Conservation (phyloP, 1,140 invertebrate species). For the Ceratitis capitata region DNA sequence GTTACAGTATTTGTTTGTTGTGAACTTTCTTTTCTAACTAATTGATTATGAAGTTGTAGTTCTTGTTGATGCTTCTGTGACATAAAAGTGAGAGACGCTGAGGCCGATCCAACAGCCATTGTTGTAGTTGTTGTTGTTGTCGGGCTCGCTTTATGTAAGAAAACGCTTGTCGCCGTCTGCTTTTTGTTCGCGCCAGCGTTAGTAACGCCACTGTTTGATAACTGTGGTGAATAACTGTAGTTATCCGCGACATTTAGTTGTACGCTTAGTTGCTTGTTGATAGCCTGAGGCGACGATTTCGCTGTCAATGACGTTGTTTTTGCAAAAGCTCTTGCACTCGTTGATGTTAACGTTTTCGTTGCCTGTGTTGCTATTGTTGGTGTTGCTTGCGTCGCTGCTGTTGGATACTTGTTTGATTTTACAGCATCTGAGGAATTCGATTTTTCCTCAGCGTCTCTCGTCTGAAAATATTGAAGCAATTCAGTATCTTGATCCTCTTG, state of each 20-base stretch:
- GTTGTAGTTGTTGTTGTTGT: constrained; percentile 43
- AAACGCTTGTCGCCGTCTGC: constrained; percentile 28
- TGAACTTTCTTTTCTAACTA: background rate
- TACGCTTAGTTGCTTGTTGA: background rate
- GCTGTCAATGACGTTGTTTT: constrained; percentile 40
- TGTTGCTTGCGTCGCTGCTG: constrained; percentile 39
- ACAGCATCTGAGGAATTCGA: constrained; percentile 63
- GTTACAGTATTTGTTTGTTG: background rate
- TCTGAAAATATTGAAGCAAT: constrained; percentile 80
- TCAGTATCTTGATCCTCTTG: constrained; percentile 84
- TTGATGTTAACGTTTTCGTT: constrained; percentile 37
- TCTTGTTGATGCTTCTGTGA: constrained; percentile 63
- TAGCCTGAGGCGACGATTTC: background rate
- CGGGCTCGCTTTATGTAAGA: constrained; percentile 21
- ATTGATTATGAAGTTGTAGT: constrained; percentile 43
- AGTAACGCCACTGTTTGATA: constrained; percentile 4
- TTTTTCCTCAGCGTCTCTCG: constrained; percentile 67
- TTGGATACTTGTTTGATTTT: constrained; percentile 61
- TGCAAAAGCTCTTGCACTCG: constrained; percentile 43
- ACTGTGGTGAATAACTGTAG: constrained; percentile 4
- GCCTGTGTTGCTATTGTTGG: constrained; percentile 27
- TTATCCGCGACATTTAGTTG: constrained; percentile 1
- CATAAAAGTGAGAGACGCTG: constrained; percentile 64
- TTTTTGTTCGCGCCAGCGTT: background rate
- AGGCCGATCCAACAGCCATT: constrained; percentile 62